phyloP scores from a whole-genome alignment of 2,888 invertebrate genomes.

The Homarus gammarus region DNA sequence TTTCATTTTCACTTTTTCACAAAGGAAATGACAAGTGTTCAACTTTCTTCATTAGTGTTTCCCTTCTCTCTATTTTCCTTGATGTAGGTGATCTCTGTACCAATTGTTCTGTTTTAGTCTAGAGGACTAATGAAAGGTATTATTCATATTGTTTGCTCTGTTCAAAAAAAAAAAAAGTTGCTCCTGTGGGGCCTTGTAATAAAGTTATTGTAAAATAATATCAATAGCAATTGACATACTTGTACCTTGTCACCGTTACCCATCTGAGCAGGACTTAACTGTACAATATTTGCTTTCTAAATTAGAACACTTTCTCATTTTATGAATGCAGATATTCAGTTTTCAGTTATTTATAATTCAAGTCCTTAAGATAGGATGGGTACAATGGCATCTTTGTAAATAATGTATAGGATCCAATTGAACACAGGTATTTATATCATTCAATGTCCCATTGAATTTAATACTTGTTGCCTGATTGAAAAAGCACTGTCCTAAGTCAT shows the following conservation, averaged over 20 bases:
- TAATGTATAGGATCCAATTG: constrained; percentile 65
- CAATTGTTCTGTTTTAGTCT: constrained; percentile 49
- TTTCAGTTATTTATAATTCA: constrained; percentile 37
- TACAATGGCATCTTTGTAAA: constrained; percentile 67
- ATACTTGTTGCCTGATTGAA: constrained; percentile 72
- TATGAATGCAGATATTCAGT: constrained; percentile 16
- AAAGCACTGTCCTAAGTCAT: constrained; percentile 73
- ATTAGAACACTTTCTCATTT: constrained; percentile 23
- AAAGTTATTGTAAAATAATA: constrained; percentile 58
- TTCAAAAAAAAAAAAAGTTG: constrained; percentile 31
- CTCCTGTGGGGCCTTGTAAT: constrained; percentile 56
- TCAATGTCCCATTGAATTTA: constrained; percentile 65
- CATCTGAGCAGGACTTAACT: background rate
- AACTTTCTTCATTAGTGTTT: constrained; percentile 26
- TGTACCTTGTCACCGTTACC: constrained; percentile 44
- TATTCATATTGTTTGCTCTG: constrained; percentile 40
- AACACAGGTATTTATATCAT: constrained; percentile 65
- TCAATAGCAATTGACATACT: constrained; percentile 39
- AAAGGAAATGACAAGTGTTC: constrained; percentile 23
- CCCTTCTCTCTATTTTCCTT: constrained; percentile 25
- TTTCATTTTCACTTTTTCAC: constrained; percentile 19
- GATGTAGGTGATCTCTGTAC: constrained; percentile 41
- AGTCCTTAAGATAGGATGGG: constrained; percentile 44
- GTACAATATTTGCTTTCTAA: constrained; percentile 21
- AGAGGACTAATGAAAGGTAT: constrained; percentile 48